Percentiles rank a stretch among this genome's conserved stretches.
Evolutionary conservation across 64 coral and sea anemone species (phyloP).

Genomic region (Pachyseris speciosa): DNA sequence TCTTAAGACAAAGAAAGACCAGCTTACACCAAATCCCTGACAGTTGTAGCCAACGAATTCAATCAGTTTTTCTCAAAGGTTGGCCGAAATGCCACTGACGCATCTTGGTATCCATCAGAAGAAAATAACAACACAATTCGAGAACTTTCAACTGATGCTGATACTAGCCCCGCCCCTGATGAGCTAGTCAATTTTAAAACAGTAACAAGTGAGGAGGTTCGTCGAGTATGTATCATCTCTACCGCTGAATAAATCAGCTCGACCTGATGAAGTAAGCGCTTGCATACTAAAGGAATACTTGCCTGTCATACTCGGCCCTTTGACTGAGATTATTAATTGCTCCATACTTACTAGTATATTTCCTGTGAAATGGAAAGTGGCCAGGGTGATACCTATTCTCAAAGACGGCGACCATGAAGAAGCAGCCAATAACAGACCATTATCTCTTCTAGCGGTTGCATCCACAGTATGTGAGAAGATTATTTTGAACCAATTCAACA

Average conservation of each 20-base stretch:
- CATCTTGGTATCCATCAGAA: neutral
- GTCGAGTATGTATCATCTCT: slow-evolving; percentile 27
- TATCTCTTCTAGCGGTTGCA: neutral
- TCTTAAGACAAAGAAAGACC: slow-evolving; percentile 19
- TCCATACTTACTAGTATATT: no score
- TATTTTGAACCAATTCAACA: neutral
- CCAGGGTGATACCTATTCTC: no score
- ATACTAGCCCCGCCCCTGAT: neutral
- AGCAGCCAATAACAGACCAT: slow-evolving; percentile 3
- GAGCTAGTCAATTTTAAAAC: slow-evolving; percentile 11
- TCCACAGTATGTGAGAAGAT: slow-evolving; percentile 17
- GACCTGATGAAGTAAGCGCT: slow-evolving; percentile 9
- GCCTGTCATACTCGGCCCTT: no score
- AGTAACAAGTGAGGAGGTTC: slow-evolving; percentile 20
- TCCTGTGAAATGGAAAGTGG: no score
- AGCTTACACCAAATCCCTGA: slow-evolving; percentile 11
- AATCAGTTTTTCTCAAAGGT: slow-evolving; percentile 45
- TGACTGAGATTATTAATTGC: no score
- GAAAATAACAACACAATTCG: slow-evolving; percentile 31
- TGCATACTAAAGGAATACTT: neutral
- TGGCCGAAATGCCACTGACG: slow-evolving; percentile 31
- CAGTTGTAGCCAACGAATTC: slow-evolving; percentile 40
- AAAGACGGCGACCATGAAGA: slow-evolving; percentile 22
- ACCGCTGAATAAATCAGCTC: slow-evolving; percentile 14
- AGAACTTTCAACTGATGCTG: neutral